Evolutionary conservation across 2,888 invertebrate genomes (phyloP).

Genomic region (Cataglyphis altisquamis): DNA sequence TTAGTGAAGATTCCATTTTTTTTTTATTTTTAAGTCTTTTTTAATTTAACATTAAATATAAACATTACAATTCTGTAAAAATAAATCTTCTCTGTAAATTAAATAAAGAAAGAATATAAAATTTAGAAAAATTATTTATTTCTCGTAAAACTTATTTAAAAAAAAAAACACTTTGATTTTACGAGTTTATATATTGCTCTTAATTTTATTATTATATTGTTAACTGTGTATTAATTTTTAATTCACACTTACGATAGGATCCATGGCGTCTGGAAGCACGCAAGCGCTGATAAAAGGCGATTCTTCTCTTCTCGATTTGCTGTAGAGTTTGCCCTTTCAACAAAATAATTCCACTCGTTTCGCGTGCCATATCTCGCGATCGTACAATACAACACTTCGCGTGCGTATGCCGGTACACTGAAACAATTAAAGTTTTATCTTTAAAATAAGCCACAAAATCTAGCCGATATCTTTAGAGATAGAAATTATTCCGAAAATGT

Average conservation of each 20-base stretch:
- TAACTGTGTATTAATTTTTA: not conserved
- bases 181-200: not conserved
- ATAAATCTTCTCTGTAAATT: not conserved
- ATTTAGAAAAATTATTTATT: not conserved
- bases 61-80: not conserved
- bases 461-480: not conserved
- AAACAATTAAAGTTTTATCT: constrained; percentile 48
- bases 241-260: constrained; percentile 79
- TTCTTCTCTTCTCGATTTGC: constrained; percentile 78
- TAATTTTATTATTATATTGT: not conserved
- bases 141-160: not conserved
- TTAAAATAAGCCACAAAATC: not conserved
- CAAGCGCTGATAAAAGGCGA: constrained; percentile 79
- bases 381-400: constrained; percentile 78
- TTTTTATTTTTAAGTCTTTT: not conserved
- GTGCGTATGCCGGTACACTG: constrained; percentile 78
- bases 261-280: constrained; percentile 82
- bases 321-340: constrained; percentile 69
- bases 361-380: constrained; percentile 79
- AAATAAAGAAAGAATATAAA: not conserved
- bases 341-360: constrained; percentile 79
- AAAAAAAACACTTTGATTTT: not conserved
- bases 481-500: not conserved
- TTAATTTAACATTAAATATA: not conserved
- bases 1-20: not conserved